Evolutionary conservation across 2,113 vertebrate genomes (phyloP).

Genomic region (Globicephala melas): DNA sequence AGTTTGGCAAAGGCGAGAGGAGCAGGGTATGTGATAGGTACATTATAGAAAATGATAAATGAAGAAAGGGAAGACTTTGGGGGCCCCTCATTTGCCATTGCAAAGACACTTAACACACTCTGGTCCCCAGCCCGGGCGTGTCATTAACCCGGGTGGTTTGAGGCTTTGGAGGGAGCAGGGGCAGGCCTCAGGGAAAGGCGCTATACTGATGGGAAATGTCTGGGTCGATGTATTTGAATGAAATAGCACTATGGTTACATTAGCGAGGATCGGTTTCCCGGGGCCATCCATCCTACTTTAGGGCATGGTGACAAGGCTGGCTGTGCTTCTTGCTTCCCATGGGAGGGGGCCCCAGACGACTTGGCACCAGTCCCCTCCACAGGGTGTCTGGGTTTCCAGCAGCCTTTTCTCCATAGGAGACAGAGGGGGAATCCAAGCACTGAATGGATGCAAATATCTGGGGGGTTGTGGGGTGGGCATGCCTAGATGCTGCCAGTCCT

Average conservation of each 20-base stretch:
- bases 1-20: constrained; percentile 66
- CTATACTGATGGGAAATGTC: constrained; percentile 52
- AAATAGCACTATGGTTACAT: constrained; percentile 70
- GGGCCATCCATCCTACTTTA: constrained; percentile 72
- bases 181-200: neutral
- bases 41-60: constrained; percentile 71
- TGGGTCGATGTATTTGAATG: constrained; percentile 65
- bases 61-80: constrained; percentile 48
- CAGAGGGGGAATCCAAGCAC: neutral
- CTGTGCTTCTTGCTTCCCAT: constrained; percentile 53
- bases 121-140: neutral
- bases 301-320: constrained; percentile 69
- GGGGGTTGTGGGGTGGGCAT: neutral
- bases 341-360: constrained; percentile 69
- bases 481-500: neutral
- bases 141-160: neutral
- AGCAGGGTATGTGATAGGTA: constrained; percentile 53
- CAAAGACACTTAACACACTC: constrained; percentile 25
- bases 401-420: constrained; percentile 32
- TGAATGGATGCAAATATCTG: neutral
- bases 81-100: neutral
- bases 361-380: constrained; percentile 70
- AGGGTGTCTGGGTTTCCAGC: constrained; percentile 67
- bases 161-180: neutral
- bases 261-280: constrained; percentile 60